phyloP scores from a whole-genome alignment of 35 echinoderm and acorn worm species.

The Diadema setosum region DNA sequence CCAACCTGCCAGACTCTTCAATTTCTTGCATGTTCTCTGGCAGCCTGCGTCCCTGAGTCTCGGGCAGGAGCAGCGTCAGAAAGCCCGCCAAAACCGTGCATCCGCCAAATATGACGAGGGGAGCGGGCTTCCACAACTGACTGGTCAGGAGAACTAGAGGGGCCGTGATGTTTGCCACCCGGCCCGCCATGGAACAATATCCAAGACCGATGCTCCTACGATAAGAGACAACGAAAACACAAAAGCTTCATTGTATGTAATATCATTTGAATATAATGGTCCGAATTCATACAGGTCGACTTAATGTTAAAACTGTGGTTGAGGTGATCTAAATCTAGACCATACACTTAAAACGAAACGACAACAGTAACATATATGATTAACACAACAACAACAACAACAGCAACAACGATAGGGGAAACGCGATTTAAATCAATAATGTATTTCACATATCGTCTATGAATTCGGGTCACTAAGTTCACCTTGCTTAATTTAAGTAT shows the following conservation, averaged over 20 bases:
- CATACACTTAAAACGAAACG: too few relatives aligned
- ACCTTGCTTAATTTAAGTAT: too few relatives aligned
- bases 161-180: slow-evolving; percentile 62
- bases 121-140: slow-evolving; percentile 28
- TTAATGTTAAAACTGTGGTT: background rate
- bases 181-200: slow-evolving; percentile 49
- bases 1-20: slow-evolving; percentile 57
- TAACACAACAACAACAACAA: too few relatives aligned
- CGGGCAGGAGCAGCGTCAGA: slow-evolving; percentile 36
- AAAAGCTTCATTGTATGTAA: background rate
- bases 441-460: too few relatives aligned
- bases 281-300: background rate
- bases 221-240: background rate
- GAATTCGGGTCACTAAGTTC: too few relatives aligned
- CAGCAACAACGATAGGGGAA: too few relatives aligned
- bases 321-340: too few relatives aligned
- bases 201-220: slow-evolving; percentile 62
- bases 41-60: slow-evolving; percentile 57
- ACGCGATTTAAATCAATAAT: too few relatives aligned
- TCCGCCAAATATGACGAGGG: slow-evolving; percentile 65
- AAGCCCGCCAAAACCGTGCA: slow-evolving; percentile 41
- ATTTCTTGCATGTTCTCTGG: slow-evolving; percentile 68
- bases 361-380: too few relatives aligned
- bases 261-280: background rate
- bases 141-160: slow-evolving; percentile 51